Evolutionary conservation across 2,888 invertebrate genomes (phyloP), one percentile per base, ranked within the genome.

Genomic region (Alsophila aescularia): DNA sequence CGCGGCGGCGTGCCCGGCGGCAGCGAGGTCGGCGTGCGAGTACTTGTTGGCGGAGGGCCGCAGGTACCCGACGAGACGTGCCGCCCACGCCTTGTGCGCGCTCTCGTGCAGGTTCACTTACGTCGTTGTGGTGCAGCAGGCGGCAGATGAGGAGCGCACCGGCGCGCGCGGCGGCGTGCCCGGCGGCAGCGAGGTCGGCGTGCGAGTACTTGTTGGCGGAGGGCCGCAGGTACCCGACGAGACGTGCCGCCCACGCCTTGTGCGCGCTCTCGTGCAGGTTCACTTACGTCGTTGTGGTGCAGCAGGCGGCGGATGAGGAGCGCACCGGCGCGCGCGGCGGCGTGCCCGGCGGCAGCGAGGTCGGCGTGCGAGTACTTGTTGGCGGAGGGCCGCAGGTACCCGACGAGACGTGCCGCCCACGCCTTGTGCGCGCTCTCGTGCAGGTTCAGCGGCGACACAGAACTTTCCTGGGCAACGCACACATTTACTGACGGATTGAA

Each of bases 141-240:
- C 9, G 27, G 27, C 27, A 8, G 35, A 97, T 93, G 24, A 97
- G 92, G 74, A 96, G 95, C 68, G 95, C 93, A 31, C 95, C 95
- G 31, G 95, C 94, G 3, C 94, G 85, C 1, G 95, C 95, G 49
- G 94, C 93, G 9, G 94, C 93, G 64, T 93, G 90, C 45, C 90
- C 83, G 7, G 86, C 80, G 81, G 92, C 66, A 83, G 93, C 62
- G 47, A 96, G 82, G 75, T 98, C 97, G 67, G 96, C 94, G 72
- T 96, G 95, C 2, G 98, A 97, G 84, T 97, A 98, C 67, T 95
- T n/a, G n/a, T n/a, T n/a, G n/a, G n/a, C n/a, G n/a, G n/a, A n/a
- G n/a, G n/a, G n/a, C n/a, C n/a, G n/a, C n/a, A n/a, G n/a, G n/a
- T n/a, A n/a, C n/a, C n/a, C n/a, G n/a, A n/a, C n/a, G n/a, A n/a